Evolutionary conservation across 2,113 vertebrate genomes (phyloP), one percentile per base, ranked within the genome.

Genomic region (Brienomyrus longianalis): DNA sequence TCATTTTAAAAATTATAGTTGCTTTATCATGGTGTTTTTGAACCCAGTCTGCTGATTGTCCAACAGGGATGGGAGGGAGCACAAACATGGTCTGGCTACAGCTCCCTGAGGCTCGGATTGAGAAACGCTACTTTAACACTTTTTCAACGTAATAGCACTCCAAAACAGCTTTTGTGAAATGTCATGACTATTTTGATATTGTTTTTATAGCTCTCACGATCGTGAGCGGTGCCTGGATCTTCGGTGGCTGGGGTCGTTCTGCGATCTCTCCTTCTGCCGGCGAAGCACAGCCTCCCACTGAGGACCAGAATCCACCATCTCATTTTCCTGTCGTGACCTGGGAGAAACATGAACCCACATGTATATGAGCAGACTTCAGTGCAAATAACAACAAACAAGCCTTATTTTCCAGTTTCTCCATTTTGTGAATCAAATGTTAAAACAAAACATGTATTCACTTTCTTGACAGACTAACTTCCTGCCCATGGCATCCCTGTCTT

Each of bases 231-330:
- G 97, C 86, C 96, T 95, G 89, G 97, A 98, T 89, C 96, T 94
- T 1, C 97, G 94, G 89, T 95, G 95, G 93, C 92, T 97, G 13
- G 96, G 95, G 59, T 97, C 97, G 0, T 92, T 92, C 89, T 96
- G 95, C 50, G 90, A 95, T 90, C 96, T 97, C 90, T 97, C 97
- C 90, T 97, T 98, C 89, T 98, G 97, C 87, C 96, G 94, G 83
- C 96, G 95, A 45, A 97, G 93, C 9, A 97, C 96, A 3, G 96
- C 97, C 94, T 98, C 97, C 97, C 97, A 97, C 92, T 98, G 97
- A 52, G 97, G 96, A 2, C 94, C 97, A 0, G 97, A 98, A 90
- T 97, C 97, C 83, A 97, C 93, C 97, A 97, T 97, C 59, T 97
- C 96, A 45, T 96, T 97, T 90, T 97, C 97, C 92, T 97, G 97